Base-by-base conservation (phyloP, 2,113 vertebrate genomes). In the Aegithalos caudatus region DNA sequence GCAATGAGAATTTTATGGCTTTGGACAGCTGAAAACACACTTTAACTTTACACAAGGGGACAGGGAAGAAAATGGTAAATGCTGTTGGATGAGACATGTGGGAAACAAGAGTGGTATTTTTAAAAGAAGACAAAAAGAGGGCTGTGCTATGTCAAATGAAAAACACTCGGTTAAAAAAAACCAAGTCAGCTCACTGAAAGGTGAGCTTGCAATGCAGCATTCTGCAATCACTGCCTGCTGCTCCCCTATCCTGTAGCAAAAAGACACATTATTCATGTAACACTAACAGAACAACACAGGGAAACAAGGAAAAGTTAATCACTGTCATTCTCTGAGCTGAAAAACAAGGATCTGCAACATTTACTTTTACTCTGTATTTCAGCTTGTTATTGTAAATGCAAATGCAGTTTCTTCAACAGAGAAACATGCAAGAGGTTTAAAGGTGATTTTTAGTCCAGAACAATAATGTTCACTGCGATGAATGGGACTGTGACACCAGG, bases 221-320 rank as follows among this genome's bases (percentile, higher is more conserved):
- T 96, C 35, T 82, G n/a, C 23, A 81, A 33, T 65, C 70, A 29
- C 42, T 72, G 61, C 24, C 53, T 81, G 31, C 44, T 81, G 15
- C n/a, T 73, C 48, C 53, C 40, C 31, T 29, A 7, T 16, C 48
- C 20, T 20, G 27, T 1, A 71, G 28, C 25, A 62, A 57, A 45
- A 57, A 72, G 14, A 24, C 33, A 86, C 10, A 28, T 0, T 2
- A 11, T 61, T 48, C 31, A 37, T 13, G 0, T 6, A 77, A 61
- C 2, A 7, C 51, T n/a, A 73, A 53, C 1, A 28, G 20, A 86
- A 73, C 35, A 72, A 16, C 10, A 58, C 0, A 51, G 2, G 23
- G n/a, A 35, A 45, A 28, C 29, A 79, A 71, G 19, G 17, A 44
- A 76, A 44, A 79, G n/a, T 25, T 33, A 86, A 74, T 31, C 33